Conservation (phyloP, 2,113 vertebrate genomes). For the Anhinga anhinga region DNA sequence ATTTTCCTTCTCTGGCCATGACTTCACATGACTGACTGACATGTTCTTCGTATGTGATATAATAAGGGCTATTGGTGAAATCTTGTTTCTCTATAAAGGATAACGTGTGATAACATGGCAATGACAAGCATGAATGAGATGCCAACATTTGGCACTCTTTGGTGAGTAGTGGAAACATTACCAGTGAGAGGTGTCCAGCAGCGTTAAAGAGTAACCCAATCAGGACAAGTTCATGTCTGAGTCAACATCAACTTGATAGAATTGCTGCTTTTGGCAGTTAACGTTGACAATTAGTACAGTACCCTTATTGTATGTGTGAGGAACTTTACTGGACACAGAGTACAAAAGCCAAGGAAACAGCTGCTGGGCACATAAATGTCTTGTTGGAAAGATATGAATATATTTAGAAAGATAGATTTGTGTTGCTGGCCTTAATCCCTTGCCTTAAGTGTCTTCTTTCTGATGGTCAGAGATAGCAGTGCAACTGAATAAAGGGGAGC, state of each 20-base stretch:
- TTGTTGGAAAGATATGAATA: constrained; percentile 43
- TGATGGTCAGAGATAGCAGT: constrained; percentile 52
- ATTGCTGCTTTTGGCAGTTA: constrained; percentile 60
- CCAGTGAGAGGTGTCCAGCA: constrained; percentile 64
- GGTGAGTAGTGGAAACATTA: constrained; percentile 31
- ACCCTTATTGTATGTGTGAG: neutral
- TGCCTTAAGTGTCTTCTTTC: constrained; percentile 53
- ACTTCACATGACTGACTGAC: neutral
- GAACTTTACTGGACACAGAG: constrained; percentile 55
- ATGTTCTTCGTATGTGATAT: neutral
- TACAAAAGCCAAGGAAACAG: constrained; percentile 43
- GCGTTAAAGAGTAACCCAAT: constrained; percentile 43
- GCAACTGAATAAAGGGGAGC: constrained; percentile 6
- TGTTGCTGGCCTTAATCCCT: constrained; percentile 53
- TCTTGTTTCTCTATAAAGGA: neutral
- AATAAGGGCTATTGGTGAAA: neutral
- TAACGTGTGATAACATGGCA: constrained; percentile 56
- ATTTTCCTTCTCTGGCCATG: neutral
- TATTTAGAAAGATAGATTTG: constrained; percentile 52
- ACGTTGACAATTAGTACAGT: constrained; percentile 51
- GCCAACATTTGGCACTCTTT: constrained; percentile 60
- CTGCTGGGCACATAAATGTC: constrained; percentile 62
- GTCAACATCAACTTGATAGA: constrained; percentile 64
- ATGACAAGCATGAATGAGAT: constrained; percentile 63
- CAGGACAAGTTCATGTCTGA: constrained; percentile 60